These are phyloP conservation scores for Lemur catta DNA, from an alignment of 2,797 vertebrate species.

Conservation along the genomic window DNA sequence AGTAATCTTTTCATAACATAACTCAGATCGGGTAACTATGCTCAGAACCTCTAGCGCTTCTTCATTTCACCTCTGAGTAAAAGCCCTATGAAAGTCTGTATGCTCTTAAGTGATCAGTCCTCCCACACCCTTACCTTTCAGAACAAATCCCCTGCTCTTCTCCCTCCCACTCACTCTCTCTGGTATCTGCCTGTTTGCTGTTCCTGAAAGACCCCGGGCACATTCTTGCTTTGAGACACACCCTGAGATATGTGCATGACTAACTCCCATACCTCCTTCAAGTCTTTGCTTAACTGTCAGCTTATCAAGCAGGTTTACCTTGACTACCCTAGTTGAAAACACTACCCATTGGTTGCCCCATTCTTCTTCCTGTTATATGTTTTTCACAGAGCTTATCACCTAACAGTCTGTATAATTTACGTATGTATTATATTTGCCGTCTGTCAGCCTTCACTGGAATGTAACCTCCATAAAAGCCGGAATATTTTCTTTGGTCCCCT, in stretches of 20 bases:
- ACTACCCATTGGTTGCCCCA: background rate
- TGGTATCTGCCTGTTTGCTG: background rate
- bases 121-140: background rate
- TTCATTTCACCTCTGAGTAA: background rate
- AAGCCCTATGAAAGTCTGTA: background rate
- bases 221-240: background rate
- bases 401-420: background rate
- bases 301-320: background rate
- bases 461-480: background rate
- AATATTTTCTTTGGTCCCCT: background rate
- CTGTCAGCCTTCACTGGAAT: background rate
- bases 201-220: background rate
- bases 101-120: background rate
- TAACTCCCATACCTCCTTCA: background rate
- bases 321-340: background rate
- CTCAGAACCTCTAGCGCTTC: background rate
- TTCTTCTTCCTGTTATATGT: background rate
- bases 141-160: background rate
- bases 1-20: background rate
- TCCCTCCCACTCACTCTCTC: background rate
- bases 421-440: background rate
- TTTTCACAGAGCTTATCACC: background rate
- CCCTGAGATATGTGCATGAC: background rate
- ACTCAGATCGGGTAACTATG: background rate
- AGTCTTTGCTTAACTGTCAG: background rate